Percentiles rank a stretch among this genome's conserved stretches.
Evolutionary conservation across 2,888 invertebrate genomes (phyloP).

Genomic region (Noctua fimbriata): DNA sequence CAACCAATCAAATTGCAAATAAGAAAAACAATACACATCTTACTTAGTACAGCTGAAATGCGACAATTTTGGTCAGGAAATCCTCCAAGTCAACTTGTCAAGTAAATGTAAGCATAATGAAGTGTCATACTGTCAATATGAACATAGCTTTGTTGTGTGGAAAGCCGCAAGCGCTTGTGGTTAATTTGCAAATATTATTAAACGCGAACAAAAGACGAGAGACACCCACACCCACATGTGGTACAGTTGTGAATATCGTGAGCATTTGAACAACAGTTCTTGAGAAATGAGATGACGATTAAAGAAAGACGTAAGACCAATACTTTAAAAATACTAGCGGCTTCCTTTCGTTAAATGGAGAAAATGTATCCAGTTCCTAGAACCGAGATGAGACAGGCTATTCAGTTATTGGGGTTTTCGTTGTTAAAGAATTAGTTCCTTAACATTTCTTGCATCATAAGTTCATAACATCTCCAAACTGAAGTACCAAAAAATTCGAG

Average conservation of each 20-base stretch:
- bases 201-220: slow-evolving; percentile 77
- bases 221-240: slow-evolving; percentile 67
- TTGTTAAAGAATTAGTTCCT: not conserved
- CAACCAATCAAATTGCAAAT: not conserved
- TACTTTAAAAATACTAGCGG: not conserved
- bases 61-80: slow-evolving; percentile 5
- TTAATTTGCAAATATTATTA: slow-evolving; percentile 83
- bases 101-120: slow-evolving; percentile 24
- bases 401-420: too few relatives aligned
- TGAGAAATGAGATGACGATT: slow-evolving; percentile 8
- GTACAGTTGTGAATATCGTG: slow-evolving; percentile 14
- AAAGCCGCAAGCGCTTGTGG: slow-evolving; percentile 65
- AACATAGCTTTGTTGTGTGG: slow-evolving; percentile 48
- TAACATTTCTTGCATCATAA: not conserved
- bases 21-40: not conserved
- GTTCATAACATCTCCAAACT: slow-evolving; percentile 7
- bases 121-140: slow-evolving; percentile 46
- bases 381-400: not conserved
- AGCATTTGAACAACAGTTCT: slow-evolving; percentile 45
- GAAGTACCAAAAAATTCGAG: slow-evolving; percentile 21
- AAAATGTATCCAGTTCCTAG: too few relatives aligned
- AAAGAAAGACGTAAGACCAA: not conserved
- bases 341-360: not conserved
- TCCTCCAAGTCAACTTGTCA: not conserved
- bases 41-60: not conserved